Base-by-base conservation (phyloP, 1,140 invertebrate species). In the Calliphora vicina region DNA sequence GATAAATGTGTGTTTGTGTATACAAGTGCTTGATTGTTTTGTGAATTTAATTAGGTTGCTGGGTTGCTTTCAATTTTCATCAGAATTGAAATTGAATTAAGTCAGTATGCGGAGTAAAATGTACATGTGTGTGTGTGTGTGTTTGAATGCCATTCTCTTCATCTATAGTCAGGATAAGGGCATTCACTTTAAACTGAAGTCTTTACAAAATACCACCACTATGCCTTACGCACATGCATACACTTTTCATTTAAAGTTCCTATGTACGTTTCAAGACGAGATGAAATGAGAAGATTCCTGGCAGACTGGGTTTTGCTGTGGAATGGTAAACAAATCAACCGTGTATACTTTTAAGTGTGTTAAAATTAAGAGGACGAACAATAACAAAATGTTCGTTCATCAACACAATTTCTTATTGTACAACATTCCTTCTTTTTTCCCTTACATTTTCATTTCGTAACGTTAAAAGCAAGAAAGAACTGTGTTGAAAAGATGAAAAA, bases 31-130 rank as follows among this genome's bases (percentile, higher is more conserved):
- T 78, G 74, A 78, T 78, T 78, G 74, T 78, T 78, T 78, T 78
- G 35, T 78, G 42, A 78, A 78, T 78, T 78, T 78, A 78, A 78
- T 78, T 78, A 78, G 74, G 74, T 78, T 78, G 74, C 74, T 78
- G 74, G 74, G 74, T 78, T 78, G 74, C 74, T 78, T 78, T 78
- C 74, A 42, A 78, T 78, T 78, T 78, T 78, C 74, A 78, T 78
- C 42, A 78, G 42, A 78, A 78, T 78, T 43, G 74, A 78, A 78
- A 78, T 78, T 78, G 74, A 78, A 78, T 78, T 78, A 78, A 43
- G 74, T 43, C 61, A 25, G 20, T 25, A 67, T 78, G 13, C 35
- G 43, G 35, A 78, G n/a, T 45, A 5, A 43, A 43, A 23, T 45
- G 10, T 25, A 15, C 10, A 5, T 35, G 35, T 35, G 1, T 35